phyloP scores from a whole-genome alignment of 1,140 invertebrate genomes.

The Eumeta japonica region DNA sequence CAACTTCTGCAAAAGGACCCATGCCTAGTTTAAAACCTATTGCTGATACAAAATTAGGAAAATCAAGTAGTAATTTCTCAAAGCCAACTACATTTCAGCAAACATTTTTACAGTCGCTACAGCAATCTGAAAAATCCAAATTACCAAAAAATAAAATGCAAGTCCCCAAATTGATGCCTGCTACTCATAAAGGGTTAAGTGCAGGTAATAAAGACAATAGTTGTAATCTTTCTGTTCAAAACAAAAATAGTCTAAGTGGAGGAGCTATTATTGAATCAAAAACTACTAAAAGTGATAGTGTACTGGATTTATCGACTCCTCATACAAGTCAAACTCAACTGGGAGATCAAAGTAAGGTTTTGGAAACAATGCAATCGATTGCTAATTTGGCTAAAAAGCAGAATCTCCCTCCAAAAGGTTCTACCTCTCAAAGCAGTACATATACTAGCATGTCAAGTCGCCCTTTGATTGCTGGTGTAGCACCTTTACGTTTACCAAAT shows the following conservation, averaged over 20 bases:
- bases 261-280: not conserved
- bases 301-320: conserved; percentile 51
- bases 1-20: conserved; percentile 44
- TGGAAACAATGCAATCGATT: conserved; percentile 57
- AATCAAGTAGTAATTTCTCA: conserved; percentile 36
- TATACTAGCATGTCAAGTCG: conserved; percentile 32
- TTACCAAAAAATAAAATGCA: conserved; percentile 46
- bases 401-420: conserved; percentile 33
- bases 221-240: too few relatives aligned
- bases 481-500: conserved; percentile 34
- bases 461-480: conserved; percentile 19
- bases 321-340: conserved; percentile 47
- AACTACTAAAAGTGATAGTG: conserved; percentile 38
- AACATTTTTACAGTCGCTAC: conserved; percentile 52
- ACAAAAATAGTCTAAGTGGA: conserved; percentile 9
- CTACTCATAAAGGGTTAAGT: conserved; percentile 40
- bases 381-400: conserved; percentile 54
- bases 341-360: conserved; percentile 44
- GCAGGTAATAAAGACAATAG: conserved; percentile 34
- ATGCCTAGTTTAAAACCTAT: conserved; percentile 56
- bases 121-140: conserved; percentile 49
- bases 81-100: conserved; percentile 54
- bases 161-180: conserved; percentile 47
- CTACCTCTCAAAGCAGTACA: conserved; percentile 26
- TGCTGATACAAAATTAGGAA: conserved; percentile 46